These are phyloP conservation scores for Eurytoma californica DNA, from an alignment of 2,888 invertebrate genomes.

Conservation along the genomic window DNA sequence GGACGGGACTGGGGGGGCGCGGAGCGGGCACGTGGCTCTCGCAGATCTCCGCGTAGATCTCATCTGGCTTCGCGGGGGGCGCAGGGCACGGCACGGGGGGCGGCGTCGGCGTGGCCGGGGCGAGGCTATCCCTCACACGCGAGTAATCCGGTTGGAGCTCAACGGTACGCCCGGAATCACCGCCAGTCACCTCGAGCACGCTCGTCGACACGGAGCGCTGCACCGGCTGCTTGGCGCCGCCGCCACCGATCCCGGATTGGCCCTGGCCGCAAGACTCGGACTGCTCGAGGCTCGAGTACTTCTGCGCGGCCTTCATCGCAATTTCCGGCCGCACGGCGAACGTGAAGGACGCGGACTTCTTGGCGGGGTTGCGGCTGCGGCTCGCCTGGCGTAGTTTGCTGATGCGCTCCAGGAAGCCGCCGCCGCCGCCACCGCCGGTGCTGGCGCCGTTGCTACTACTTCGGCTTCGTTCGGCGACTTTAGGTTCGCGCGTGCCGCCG, in stretches of 20 bases:
- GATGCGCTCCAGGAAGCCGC: constrained; percentile 70
- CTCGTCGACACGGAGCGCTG: constrained; percentile 72
- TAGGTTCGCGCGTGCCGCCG: constrained; percentile 63
- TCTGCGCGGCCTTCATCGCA: constrained; percentile 66
- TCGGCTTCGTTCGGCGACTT: constrained; percentile 55
- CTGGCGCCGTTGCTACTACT: constrained; percentile 59
- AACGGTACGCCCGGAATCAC: constrained; percentile 58
- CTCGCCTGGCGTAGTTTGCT: constrained; percentile 69
- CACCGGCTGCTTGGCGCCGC: constrained; percentile 67
- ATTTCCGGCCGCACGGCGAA: constrained; percentile 72
- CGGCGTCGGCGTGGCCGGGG: constrained; percentile 66
- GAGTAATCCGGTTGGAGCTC: constrained; percentile 72
- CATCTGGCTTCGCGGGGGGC: constrained; percentile 67
- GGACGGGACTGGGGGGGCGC: constrained; percentile 52
- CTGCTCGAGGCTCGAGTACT: constrained; percentile 72
- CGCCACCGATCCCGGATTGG: not conserved
- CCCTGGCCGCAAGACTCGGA: constrained; percentile 51
- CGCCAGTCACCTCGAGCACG: constrained; percentile 68
- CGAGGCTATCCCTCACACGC: constrained; percentile 69
- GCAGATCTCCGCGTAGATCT: constrained; percentile 73
- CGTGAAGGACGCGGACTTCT: constrained; percentile 75
- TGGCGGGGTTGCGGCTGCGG: constrained; percentile 71
- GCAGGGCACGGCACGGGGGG: constrained; percentile 64
- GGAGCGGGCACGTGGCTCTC: constrained; percentile 61
- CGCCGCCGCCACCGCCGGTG: constrained; percentile 69